Percentiles rank a stretch among this genome's conserved stretches.
phyloP scores from a whole-genome alignment of 1,140 invertebrate species.

The Caenorhabditis remanei region DNA sequence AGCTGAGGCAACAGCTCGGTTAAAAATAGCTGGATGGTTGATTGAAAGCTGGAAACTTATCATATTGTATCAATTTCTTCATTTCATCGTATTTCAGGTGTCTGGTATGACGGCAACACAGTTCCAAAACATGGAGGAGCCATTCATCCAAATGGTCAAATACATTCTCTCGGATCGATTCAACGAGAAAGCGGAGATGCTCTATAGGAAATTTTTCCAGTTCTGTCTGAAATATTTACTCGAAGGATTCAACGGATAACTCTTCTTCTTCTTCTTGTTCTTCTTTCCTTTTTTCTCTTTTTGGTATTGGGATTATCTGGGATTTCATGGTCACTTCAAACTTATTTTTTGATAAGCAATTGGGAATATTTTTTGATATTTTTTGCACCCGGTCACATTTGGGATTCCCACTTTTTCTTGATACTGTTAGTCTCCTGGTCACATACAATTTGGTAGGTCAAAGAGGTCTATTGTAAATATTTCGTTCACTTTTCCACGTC shows the following conservation, averaged over 20 bases:
- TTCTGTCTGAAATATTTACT: constrained; percentile 67
- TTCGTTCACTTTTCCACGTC: background rate
- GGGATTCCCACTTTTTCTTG: background rate
- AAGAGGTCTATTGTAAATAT: constrained; percentile 9
- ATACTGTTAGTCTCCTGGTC: background rate
- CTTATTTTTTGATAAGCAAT: too few relatives aligned
- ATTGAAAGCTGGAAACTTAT: too few relatives aligned
- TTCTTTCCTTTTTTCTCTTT: background rate
- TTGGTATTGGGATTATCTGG: background rate
- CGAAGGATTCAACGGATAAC: constrained; percentile 69
- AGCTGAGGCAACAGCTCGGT: too few relatives aligned
- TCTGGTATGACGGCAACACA: constrained; percentile 56
- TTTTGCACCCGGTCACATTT: background rate
- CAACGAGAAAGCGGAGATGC: constrained; percentile 67
- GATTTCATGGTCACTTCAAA: too few relatives aligned
- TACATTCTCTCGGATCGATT: constrained; percentile 67
- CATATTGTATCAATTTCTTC: too few relatives aligned
- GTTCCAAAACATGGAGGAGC: constrained; percentile 68
- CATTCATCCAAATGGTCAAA: constrained; percentile 66
- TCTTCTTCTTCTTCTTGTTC: background rate
- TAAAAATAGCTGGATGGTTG: too few relatives aligned
- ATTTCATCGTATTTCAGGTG: constrained; percentile 50
- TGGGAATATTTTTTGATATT: too few relatives aligned
- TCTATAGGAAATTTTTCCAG: constrained; percentile 69
- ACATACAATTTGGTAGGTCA: too few relatives aligned